phyloP scores from a whole-genome alignment of 1,140 invertebrate genomes.

The Streblospio benedicti region DNA sequence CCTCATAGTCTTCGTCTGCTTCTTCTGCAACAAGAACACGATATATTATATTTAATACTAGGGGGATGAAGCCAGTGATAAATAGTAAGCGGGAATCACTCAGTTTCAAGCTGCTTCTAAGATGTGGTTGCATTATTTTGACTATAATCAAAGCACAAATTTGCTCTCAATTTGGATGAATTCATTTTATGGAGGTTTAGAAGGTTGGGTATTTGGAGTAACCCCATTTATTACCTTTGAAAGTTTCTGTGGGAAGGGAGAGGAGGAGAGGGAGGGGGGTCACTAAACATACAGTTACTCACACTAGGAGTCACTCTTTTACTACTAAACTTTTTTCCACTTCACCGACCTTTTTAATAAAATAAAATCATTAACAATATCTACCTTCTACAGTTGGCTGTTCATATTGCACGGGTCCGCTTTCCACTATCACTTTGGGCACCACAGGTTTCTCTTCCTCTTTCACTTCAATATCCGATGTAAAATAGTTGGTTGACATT shows the following conservation, averaged over 20 bases:
- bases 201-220: background rate
- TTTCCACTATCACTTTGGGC: constrained; percentile 22
- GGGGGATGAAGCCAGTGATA: constrained; percentile 31
- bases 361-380: background rate
- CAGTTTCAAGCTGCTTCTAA: constrained; percentile 15
- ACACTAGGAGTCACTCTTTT: too few relatives aligned
- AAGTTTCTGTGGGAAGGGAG: constrained; percentile 8
- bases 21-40: constrained; percentile 36
- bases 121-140: constrained; percentile 15
- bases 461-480: constrained; percentile 2
- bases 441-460: background rate
- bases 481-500: constrained; percentile 8
- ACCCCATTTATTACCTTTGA: background rate
- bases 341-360: background rate
- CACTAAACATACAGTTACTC: too few relatives aligned
- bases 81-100: constrained; percentile 15
- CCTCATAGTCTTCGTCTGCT: constrained; percentile 30
- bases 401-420: constrained; percentile 22
- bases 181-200: background rate
- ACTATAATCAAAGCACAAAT: constrained; percentile 15
- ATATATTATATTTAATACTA: background rate
- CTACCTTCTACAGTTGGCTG: background rate
- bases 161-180: constrained; percentile 11
- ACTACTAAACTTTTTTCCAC: too few relatives aligned
- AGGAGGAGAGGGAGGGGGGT: too few relatives aligned